Conservation (phyloP, 2,113 vertebrate species). For the Nycticebus coucang region DNA sequence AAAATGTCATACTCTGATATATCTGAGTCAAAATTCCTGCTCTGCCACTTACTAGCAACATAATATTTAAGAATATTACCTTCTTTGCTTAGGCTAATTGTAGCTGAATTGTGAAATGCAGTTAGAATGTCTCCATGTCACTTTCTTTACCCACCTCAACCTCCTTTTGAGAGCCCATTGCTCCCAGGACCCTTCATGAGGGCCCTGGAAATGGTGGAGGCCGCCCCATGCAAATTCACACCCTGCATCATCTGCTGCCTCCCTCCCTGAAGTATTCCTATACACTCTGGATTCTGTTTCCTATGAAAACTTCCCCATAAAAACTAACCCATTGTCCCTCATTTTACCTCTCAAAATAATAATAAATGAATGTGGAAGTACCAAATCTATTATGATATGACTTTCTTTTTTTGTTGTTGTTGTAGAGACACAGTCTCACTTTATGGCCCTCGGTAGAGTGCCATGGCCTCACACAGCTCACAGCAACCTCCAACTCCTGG, state of each 20-base stretch:
- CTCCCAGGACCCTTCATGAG: neutral
- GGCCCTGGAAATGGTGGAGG: neutral
- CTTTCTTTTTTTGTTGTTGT: neutral
- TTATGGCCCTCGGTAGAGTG: too few species aligned
- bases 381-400: neutral
- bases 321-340: neutral
- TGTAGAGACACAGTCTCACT: too few species aligned
- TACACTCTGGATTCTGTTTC: neutral
- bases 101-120: neutral
- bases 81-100: neutral
- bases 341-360: neutral
- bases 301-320: neutral
- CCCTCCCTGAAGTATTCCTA: neutral
- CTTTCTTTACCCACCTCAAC: neutral
- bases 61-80: neutral
- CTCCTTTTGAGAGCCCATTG: neutral
- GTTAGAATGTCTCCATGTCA: neutral
- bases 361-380: neutral
- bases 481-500: too few species aligned
- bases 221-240: rapidly evolving
- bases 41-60: neutral
- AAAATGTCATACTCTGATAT: neutral
- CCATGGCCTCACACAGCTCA: too few species aligned
- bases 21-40: neutral
- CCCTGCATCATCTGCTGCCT: neutral